These are phyloP conservation scores for Aproaerema taeniolella DNA, from an alignment of 2,888 invertebrate genomes.

Conservation along the genomic window DNA sequence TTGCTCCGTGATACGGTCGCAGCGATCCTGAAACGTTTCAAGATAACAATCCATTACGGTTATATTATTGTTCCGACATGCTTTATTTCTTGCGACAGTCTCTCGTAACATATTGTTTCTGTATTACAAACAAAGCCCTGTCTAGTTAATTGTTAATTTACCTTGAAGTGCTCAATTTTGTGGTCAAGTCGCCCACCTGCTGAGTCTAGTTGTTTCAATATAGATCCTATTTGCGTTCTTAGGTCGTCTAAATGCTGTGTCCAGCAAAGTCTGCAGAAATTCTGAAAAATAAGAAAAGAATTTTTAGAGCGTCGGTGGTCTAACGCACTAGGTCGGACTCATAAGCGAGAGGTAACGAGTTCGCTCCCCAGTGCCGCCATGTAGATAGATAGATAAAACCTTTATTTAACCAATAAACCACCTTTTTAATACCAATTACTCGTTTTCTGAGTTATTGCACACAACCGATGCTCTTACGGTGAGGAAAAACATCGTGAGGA, in stretches of 20 bases:
- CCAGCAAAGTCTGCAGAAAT: constrained; percentile 80
- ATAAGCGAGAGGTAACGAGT: too few species aligned
- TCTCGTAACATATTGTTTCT: too few species aligned
- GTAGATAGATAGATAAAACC: too few species aligned
- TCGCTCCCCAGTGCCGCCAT: too few species aligned
- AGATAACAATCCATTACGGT: constrained; percentile 2
- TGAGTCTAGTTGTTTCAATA: constrained; percentile 74
- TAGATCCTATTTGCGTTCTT: constrained; percentile 72
- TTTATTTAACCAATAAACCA: too few species aligned
- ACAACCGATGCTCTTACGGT: too few species aligned
- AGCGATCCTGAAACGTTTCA: constrained; percentile 62
- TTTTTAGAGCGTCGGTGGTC: neutral
- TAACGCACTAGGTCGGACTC: too few species aligned
- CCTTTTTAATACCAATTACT: too few species aligned
- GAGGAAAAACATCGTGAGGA: too few species aligned
- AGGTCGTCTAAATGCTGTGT: constrained; percentile 77
- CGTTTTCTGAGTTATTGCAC: too few species aligned
- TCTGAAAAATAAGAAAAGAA: constrained; percentile 47
- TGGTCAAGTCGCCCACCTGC: constrained; percentile 70
- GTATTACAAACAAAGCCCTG: too few species aligned
- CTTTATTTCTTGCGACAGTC: too few species aligned
- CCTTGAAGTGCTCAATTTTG: constrained; percentile 76
- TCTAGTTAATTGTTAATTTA: constrained; percentile 33
- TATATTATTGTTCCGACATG: neutral
- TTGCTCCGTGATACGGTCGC: constrained; percentile 70